A percentile compares a stretch with the other conserved stretches of the same genome.
Evolutionary conservation across 2,113 vertebrate genomes (phyloP).

Genomic region (Lates calcarifer): DNA sequence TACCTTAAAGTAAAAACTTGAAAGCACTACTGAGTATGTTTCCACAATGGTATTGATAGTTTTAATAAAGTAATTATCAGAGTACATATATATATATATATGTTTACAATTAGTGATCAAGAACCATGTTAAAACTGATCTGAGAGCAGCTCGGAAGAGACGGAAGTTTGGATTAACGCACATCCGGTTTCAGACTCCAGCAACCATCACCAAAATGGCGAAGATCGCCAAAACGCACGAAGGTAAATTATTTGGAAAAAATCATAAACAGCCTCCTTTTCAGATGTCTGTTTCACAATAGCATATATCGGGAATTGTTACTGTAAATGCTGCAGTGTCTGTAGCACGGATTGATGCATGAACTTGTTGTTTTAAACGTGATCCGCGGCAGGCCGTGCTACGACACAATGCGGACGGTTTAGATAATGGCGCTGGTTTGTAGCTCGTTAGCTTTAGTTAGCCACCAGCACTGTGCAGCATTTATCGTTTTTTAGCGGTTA

Average conservation of each 20-base stretch:
- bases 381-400: conserved; percentile 25
- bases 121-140: not conserved
- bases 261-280: accelerated
- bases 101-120: no score
- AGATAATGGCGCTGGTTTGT: conserved; percentile 83
- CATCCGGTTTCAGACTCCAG: conserved; percentile 74
- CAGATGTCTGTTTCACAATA: not conserved
- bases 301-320: accelerated
- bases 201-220: conserved; percentile 92
- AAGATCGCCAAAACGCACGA: conserved; percentile 99
- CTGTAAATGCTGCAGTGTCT: accelerated
- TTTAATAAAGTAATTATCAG: no score
- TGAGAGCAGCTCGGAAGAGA: not conserved
- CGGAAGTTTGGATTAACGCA: conserved; percentile 11
- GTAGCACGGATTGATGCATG: accelerated
- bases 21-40: no score
- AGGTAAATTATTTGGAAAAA: conserved; percentile 83
- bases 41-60: no score
- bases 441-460: conserved; percentile 24
- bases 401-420: conserved; percentile 70
- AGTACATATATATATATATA: no score
- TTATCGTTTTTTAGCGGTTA: not conserved
- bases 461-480: accelerated
- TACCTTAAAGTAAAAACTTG: no score
- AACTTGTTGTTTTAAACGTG: not conserved